Evolutionary conservation across 2,113 vertebrate genomes (phyloP), one percentile per base, ranked within the genome.

Genomic region (Atrichornis clamosus): DNA sequence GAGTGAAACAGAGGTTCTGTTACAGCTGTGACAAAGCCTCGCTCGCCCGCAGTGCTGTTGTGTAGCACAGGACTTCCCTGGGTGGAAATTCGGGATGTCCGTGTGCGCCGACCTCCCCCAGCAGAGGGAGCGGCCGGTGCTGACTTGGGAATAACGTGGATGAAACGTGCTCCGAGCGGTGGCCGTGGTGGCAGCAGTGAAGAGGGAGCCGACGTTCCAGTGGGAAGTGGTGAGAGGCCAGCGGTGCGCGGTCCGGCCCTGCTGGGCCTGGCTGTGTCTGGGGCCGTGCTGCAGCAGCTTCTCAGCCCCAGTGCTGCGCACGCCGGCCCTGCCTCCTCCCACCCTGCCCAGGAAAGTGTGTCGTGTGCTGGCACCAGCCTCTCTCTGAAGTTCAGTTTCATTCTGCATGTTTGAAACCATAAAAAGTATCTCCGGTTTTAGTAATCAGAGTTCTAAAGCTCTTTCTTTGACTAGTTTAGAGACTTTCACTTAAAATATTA

Each of bases 111-210:
- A 64, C 82, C 78, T 80, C 69, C 85, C 72, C 93, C 95, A 46
- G 93, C 96, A 95, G 86, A 90, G 89, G 91, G 92, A 96, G 93
- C 42, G 73, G 39, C 5, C 87, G 50, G 78, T 84, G 67, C 74
- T 58, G 62, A 37, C 70, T 17, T 8, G 28, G 26, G 44, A 47
- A 33, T 63, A 65, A 41, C 15, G 10, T 32, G 49, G 26, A 30
- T 49, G 30, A 47, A 75, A 28, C 41, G 17, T 42, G 11, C 62
- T 87, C 53, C 35, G 35, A 30, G 35, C 50, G 59, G 28, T 52
- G 37, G 35, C 17, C 56, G 18, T 26, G 44, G 50, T 42, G 41
- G 24, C 49, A 19, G 52, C 12, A 33, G 58, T 10, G 24, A 26
- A 37, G 42, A 17, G 6, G 13, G 13, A 39, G 70, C 20, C 47